phyloP scores from a whole-genome alignment of 1,140 invertebrate genomes.

The Chymomyza costata region DNA sequence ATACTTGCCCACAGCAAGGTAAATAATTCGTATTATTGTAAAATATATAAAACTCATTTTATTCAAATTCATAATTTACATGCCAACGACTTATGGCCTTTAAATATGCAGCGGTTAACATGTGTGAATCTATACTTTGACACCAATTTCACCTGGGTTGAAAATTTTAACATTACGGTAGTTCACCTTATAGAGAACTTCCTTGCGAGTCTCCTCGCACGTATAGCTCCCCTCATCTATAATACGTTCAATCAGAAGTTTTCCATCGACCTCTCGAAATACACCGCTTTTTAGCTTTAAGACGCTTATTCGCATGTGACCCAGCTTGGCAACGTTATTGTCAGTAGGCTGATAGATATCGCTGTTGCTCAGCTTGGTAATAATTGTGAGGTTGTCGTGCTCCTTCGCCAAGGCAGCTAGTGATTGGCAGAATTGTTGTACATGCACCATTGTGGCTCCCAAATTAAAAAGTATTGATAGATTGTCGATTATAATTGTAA shows the following conservation, averaged over 20 bases:
- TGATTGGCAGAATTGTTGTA: conserved; percentile 68
- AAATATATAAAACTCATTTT: too few relatives aligned
- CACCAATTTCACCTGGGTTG: conserved; percentile 78
- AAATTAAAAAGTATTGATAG: conserved; percentile 82
- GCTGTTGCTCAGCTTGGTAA: conserved; percentile 77
- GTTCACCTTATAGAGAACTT: conserved; percentile 82
- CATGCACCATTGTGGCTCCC: conserved; percentile 69
- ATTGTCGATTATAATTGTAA: conserved; percentile 83
- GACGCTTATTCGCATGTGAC: conserved; percentile 80
- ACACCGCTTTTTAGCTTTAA: conserved; percentile 81
- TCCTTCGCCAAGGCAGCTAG: conserved; percentile 73
- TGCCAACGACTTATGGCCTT: too few relatives aligned
- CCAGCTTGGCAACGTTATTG: conserved; percentile 79
- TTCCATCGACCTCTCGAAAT: conserved; percentile 82
- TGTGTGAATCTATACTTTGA: conserved; percentile 54
- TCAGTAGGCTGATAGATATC: conserved; percentile 77
- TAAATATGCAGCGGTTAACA: too few relatives aligned
- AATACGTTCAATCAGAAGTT: conserved; percentile 77
- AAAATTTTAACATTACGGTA: conserved; percentile 84
- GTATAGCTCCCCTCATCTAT: conserved; percentile 69
- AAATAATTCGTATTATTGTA: too few relatives aligned
- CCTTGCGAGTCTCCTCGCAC: conserved; percentile 62
- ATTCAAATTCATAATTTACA: too few relatives aligned
- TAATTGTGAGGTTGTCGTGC: conserved; percentile 74
- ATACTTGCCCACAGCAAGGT: too few relatives aligned